Evolutionary conservation across 2,888 invertebrate species (phyloP), one percentile per base, ranked within the genome.

Genomic region (Periphyllus acericola): DNA sequence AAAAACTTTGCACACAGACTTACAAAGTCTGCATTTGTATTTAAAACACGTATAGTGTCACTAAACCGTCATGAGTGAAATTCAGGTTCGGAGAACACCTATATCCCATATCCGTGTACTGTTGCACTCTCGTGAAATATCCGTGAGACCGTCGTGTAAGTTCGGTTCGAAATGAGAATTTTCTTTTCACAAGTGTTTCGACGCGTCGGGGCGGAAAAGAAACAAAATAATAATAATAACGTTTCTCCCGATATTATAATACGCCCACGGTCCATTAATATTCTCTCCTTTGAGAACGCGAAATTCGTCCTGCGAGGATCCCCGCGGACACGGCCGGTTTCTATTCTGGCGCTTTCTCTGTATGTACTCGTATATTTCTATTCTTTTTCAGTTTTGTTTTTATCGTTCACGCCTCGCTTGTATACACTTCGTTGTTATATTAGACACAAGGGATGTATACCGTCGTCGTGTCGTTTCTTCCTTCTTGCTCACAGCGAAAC

Each of bases 401-500:
- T 66, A 80, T 80, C 80, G 80, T 81, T 68, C 68, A 68, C 81
- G 68, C 81, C 68, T 81, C 68, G 40, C 11, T 68, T 81, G 29
- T 14, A 55, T 80, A 66, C 29, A 40, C 68, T 81, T 68, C 29
- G 40, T 81, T 81, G 40, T 81, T 81, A 68, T 81, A 68, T 81
- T 68, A 81, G 81, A 68, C 81, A 29, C 81, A 17, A 40, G 36
- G 68, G 81, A 81, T 21, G n/a, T n/a, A n/a, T 6, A 46, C 46
- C 46, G 29, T 17, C 60, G 36, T 29, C 40, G 36, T 19, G n/a
- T 80, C 32, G 11, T 75, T 40, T 40, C 60, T 60, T 34, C n/a
- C 29, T 29, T 68, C 34, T 29, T 25, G n/a, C 52, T 25, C 66
- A 4, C 4, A 21, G 25, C 9, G n/a, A 55, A 55, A 9, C 17